A percentile compares a stretch with the other conserved stretches of the same genome.
Evolutionary conservation across 2,113 vertebrate species (phyloP).

Genomic region (Tylochromis polylepis): DNA sequence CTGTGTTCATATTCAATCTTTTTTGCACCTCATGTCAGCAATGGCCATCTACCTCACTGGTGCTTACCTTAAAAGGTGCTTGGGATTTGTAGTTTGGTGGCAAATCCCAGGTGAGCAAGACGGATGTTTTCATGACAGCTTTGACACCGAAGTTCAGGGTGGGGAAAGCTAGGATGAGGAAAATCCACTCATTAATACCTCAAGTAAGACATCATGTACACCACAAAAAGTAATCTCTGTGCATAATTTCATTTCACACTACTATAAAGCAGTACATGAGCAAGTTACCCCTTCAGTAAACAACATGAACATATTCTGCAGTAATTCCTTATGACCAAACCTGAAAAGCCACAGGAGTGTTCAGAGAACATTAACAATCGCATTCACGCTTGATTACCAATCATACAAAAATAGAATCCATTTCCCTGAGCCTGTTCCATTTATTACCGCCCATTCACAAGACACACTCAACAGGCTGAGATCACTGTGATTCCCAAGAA

Average conservation of each 20-base stretch:
- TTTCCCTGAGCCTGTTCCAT: conserved; percentile 12
- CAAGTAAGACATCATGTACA: neutral
- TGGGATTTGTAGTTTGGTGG: conserved; percentile 93
- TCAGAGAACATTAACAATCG: conserved; percentile 15
- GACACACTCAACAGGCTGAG: neutral
- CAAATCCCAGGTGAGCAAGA: conserved; percentile 97
- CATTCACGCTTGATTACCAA: conserved; percentile 32
- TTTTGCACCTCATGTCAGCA: neutral
- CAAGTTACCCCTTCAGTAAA: neutral
- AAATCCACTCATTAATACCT: conserved; percentile 22
- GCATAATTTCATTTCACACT: conserved; percentile 42
- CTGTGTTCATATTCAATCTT: neutral
- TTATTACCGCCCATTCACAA: neutral
- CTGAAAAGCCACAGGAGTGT: conserved; percentile 6
- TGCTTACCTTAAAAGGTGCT: conserved; percentile 91
- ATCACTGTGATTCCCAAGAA: conserved; percentile 11
- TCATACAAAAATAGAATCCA: conserved; percentile 29
- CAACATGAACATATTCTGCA: neutral
- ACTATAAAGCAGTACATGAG: neutral
- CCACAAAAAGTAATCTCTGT: neutral
- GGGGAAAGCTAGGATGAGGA: conserved; percentile 79
- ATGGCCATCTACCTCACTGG: neutral
- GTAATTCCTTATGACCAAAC: conserved; percentile 14
- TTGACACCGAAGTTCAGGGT: conserved; percentile 93
- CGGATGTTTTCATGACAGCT: conserved; percentile 94